phyloP scores from a whole-genome alignment of 2,113 vertebrate genomes.

The Nicator chloris region DNA sequence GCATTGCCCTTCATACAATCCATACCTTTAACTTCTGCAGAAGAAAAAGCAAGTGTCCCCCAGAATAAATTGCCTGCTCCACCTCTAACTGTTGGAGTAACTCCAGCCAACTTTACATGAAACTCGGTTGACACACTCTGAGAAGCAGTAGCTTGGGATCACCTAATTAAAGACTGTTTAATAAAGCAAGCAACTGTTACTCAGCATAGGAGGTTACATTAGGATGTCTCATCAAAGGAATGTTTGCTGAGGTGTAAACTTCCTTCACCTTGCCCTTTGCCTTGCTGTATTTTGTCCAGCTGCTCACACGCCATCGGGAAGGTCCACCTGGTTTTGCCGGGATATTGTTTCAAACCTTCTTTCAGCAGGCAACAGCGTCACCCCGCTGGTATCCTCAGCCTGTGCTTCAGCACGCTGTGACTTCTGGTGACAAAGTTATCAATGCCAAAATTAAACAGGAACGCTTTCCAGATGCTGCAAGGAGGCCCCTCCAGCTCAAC shows the following conservation, averaged over 20 bases:
- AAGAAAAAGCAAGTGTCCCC: neutral
- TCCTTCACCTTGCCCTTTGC: neutral
- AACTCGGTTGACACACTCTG: neutral
- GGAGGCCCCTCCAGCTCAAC: neutral
- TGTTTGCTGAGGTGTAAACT: neutral
- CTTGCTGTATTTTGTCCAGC: neutral
- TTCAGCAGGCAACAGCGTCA: neutral
- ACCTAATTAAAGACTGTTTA: neutral
- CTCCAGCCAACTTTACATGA: neutral
- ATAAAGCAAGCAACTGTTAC: neutral
- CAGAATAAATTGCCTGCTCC: neutral
- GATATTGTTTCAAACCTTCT: neutral
- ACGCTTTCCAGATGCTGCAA: neutral
- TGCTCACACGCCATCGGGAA: rapidly evolving
- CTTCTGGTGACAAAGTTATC: neutral
- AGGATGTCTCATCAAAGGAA: neutral
- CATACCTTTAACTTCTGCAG: neutral
- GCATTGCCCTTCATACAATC: neutral
- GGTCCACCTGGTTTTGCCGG: neutral
- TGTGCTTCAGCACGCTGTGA: neutral
- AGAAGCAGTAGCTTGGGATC: neutral
- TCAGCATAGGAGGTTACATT: neutral
- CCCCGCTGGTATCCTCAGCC: neutral
- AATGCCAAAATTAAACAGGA: neutral
- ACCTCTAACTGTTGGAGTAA: neutral